Conservation (phyloP, 2,113 vertebrate genomes). For the Ciconia boyciana region DNA sequence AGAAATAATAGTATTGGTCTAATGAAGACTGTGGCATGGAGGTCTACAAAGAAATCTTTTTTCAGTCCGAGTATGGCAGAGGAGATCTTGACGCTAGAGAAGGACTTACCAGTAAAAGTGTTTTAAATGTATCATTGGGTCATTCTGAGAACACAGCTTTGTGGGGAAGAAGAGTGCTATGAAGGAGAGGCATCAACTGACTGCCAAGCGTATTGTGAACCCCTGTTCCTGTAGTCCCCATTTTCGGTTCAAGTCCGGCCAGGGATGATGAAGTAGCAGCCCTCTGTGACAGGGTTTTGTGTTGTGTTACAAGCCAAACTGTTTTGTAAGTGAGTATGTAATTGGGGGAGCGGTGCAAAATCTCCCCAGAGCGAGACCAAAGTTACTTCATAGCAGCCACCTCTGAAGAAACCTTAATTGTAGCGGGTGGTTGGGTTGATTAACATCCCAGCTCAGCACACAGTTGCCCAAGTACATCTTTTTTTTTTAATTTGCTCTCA, state of each 20-base stretch:
- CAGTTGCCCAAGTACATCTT: not conserved
- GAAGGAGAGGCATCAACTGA: not conserved
- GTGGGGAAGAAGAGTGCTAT: not conserved
- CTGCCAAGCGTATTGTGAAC: not conserved
- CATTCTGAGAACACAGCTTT: not conserved
- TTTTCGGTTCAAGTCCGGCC: not conserved
- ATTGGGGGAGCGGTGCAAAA: not conserved
- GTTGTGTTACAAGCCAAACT: not conserved
- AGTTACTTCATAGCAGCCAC: not conserved
- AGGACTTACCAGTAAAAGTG: not conserved
- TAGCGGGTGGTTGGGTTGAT: not conserved
- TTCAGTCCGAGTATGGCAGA: not conserved
- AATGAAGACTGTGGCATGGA: not conserved
- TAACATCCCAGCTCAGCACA: not conserved
- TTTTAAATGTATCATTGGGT: not conserved
- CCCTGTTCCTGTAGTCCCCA: not conserved
- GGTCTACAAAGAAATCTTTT: not conserved
- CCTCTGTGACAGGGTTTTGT: not conserved
- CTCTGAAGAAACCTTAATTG: not conserved
- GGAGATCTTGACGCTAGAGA: not conserved
- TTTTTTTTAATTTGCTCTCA: not conserved
- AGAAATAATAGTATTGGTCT: not conserved
- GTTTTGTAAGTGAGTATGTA: not conserved
- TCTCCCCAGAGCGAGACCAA: not conserved
- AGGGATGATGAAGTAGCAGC: not conserved